These are phyloP conservation scores for Clanis bilineata DNA, from an alignment of 2,888 invertebrate species.

Conservation along the genomic window DNA sequence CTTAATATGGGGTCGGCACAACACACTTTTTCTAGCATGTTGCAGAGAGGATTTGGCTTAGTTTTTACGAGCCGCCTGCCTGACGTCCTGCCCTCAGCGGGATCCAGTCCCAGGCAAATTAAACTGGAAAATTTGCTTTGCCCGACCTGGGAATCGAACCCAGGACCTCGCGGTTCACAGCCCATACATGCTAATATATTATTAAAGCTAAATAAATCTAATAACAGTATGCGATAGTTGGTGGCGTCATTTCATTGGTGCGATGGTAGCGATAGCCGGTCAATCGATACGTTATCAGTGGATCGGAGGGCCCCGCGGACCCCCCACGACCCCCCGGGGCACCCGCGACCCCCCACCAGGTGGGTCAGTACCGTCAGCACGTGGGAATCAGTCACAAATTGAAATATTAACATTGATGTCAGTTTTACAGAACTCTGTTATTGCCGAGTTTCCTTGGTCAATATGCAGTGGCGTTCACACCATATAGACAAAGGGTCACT, in stretches of 20 bases:
- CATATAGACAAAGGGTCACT: no score
- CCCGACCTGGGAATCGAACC: no score
- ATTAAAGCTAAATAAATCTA: neutral
- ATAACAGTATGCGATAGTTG: neutral
- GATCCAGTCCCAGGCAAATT: no score
- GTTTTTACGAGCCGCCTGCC: no score
- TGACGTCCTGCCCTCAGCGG: no score
- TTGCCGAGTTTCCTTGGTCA: no score
- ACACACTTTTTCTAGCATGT: no score
- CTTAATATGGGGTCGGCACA: no score
- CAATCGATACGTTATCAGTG: slow-evolving; percentile 59
- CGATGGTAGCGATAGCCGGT: slow-evolving; percentile 49
- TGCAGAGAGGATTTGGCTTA: no score
- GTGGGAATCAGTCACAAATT: slow-evolving; percentile 14
- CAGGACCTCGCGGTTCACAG: no score
- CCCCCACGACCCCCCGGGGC: slow-evolving; percentile 27
- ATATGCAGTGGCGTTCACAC: no score
- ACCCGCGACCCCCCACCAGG: slow-evolving; percentile 39
- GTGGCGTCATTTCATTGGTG: slow-evolving; percentile 43
- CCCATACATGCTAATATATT: neutral
- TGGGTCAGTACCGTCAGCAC: slow-evolving; percentile 37
- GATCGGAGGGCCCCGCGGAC: slow-evolving; percentile 23
- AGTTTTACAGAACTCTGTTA: no score
- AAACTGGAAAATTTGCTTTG: neutral
- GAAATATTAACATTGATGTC: neutral